These are phyloP conservation scores for Mobula birostris DNA, from an alignment of 2,113 vertebrate species.

Conservation along the genomic window DNA sequence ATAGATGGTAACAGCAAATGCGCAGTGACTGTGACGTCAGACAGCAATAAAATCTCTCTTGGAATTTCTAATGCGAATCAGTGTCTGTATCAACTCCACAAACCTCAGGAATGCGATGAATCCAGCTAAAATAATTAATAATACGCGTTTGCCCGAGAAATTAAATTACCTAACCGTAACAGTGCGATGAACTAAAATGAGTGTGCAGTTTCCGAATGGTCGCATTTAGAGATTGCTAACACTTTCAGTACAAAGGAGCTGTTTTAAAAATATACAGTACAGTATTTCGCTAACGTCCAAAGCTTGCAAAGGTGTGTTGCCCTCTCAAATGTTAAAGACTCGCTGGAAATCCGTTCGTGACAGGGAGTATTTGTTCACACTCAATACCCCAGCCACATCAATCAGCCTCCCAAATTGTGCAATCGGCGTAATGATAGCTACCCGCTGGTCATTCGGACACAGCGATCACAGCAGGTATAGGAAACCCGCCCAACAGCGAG, in stretches of 20 bases:
- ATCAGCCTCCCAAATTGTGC: not conserved
- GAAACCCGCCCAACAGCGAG: not conserved
- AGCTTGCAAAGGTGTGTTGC: not conserved
- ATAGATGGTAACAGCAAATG: not conserved
- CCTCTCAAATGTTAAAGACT: not conserved
- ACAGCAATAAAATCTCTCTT: conserved; percentile 42
- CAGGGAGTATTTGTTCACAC: not conserved
- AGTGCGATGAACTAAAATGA: not conserved
- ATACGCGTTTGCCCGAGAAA: not conserved
- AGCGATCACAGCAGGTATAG: too few relatives aligned
- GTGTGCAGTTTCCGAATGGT: not conserved
- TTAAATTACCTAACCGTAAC: not conserved
- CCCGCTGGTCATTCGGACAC: not conserved
- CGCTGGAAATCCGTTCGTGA: too few relatives aligned
- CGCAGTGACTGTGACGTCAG: not conserved
- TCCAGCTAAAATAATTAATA: not conserved
- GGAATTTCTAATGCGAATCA: conserved; percentile 44
- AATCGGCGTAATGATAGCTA: not conserved
- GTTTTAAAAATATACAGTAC: not conserved
- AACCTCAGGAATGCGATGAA: not conserved
- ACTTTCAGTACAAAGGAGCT: not conserved
- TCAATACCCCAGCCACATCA: not conserved
- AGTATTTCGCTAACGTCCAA: not conserved
- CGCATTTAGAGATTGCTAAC: too few relatives aligned
- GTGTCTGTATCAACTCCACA: not conserved